These are phyloP conservation scores for Eumerus sabulonum DNA, from an alignment of 2,888 invertebrate species.

Conservation along the genomic window DNA sequence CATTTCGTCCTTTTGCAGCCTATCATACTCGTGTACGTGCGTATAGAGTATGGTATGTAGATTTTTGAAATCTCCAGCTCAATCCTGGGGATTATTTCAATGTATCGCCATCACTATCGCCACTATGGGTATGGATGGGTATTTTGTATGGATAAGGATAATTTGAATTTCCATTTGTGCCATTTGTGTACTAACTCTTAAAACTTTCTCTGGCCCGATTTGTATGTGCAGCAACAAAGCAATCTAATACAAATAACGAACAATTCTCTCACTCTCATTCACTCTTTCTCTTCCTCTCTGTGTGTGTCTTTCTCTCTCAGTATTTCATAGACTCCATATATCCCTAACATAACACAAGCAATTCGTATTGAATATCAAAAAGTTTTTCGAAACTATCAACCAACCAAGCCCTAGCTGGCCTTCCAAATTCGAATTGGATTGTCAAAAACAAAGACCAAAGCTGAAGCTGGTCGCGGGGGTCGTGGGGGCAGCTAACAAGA, in stretches of 20 bases:
- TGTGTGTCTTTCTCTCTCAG: too few species aligned
- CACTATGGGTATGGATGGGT: too few species aligned
- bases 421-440: slow-evolving; percentile 48
- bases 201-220: slow-evolving; percentile 41
- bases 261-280: too few species aligned
- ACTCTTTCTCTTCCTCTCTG: too few species aligned
- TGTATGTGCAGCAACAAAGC: slow-evolving; percentile 18
- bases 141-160: slow-evolving; percentile 31
- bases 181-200: slow-evolving; percentile 65
- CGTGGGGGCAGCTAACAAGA: too few species aligned
- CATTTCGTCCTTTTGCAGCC: not conserved
- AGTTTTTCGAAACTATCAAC: slow-evolving; percentile 62
- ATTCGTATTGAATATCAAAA: slow-evolving; percentile 66
- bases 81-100: slow-evolving; percentile 62
- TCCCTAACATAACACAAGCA: slow-evolving; percentile 23
- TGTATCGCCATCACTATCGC: slow-evolving; percentile 41
- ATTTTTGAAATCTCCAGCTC: slow-evolving; percentile 46
- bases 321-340: not conserved
- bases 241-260: not conserved
- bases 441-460: slow-evolving; percentile 26
- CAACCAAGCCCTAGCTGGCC: not conserved
- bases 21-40: slow-evolving; percentile 2
- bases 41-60: slow-evolving; percentile 9
- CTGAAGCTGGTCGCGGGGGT: not conserved
- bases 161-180: slow-evolving; percentile 65